Base-by-base conservation (phyloP, 2,888 invertebrate genomes). In the Orthonychiurus folsomi region DNA sequence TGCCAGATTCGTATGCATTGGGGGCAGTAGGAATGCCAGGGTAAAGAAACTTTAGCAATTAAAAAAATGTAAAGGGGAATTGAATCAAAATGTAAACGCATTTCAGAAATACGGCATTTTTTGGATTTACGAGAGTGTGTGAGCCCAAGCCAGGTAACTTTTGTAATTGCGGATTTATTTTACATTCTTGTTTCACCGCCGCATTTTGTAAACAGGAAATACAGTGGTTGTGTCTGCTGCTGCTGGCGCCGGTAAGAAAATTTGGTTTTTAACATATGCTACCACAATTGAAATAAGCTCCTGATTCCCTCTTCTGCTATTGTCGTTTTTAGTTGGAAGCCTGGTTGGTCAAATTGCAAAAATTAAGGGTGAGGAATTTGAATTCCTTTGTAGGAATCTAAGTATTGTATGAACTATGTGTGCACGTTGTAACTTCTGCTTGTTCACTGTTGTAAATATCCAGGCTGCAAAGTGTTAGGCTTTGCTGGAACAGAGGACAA, bases 271-370 rank as follows among this genome's bases (percentile, higher is more conserved):
- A n/a, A n/a, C n/a, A n/a, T n/a, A n/a, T n/a, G n/a, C n/a, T 37
- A 37, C 25, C 15, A 24, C 2, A 24, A 54, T 9, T 37, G 37
- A 37, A 37, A 37, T 37, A 37, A 37, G 15, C 5, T 52, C 21
- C 21, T 56, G 27, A 25, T 50, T 23, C 21, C 50, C 25, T 50
- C 26, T 24, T 23, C 25, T 50, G 23, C 25, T 25, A 47, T 26
- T 24, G n/a, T n/a, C n/a, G n/a, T n/a, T 26, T 21, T 18, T 57
- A 24, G 87, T 89, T n/a, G 89, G 88, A 5, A 84, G 83, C 63
- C 81, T 85, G 58, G 88, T 87, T 37, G 88, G 88, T 1, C 89
- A 89, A 79, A 85, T 89, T 67, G 88, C 84, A 1, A 89, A 88
- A 78, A 81, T 85, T 56, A 80, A 85, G 76, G 86, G 83, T 79